Conservation (phyloP, 2,888 invertebrate genomes). For the Acronicta psi region DNA sequence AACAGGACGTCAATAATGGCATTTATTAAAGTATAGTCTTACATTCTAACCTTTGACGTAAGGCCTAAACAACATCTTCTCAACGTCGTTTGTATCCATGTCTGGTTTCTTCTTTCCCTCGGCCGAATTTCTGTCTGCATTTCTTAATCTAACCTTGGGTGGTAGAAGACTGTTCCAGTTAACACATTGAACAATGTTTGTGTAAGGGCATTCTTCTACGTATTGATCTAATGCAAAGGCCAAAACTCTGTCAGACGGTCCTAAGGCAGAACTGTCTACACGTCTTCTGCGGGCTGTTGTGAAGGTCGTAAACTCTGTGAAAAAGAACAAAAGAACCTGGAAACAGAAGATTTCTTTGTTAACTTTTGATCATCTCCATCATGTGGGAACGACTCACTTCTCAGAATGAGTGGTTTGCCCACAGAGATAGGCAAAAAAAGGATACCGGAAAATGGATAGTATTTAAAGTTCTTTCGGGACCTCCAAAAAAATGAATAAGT, state of each 20-base stretch:
- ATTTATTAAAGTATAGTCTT: neutral
- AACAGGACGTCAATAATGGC: neutral
- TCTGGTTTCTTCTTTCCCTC: neutral
- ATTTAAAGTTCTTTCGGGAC: too few relatives aligned
- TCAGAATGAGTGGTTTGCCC: too few relatives aligned
- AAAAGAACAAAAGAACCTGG: conserved; percentile 24
- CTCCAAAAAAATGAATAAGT: too few relatives aligned
- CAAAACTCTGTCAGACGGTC: neutral
- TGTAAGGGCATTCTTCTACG: neutral
- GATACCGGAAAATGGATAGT: too few relatives aligned
- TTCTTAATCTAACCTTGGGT: neutral
- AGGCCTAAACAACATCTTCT: conserved; percentile 6
- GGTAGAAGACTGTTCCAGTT: neutral
- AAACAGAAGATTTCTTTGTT: neutral
- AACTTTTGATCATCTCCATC: neutral
- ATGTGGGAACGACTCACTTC: too few relatives aligned
- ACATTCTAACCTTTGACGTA: neutral
- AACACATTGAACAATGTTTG: neutral
- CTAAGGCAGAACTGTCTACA: neutral
- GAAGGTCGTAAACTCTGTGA: conserved; percentile 3
- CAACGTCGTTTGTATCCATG: neutral
- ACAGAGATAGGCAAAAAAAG: too few relatives aligned
- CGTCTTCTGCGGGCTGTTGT: conserved; percentile 1
- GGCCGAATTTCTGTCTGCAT: neutral
- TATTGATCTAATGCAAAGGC: too few relatives aligned